Evolutionary conservation across 2,797 vertebrate genomes (phyloP), one percentile per base, ranked within the genome.

Genomic region (Acanthornis magna): DNA sequence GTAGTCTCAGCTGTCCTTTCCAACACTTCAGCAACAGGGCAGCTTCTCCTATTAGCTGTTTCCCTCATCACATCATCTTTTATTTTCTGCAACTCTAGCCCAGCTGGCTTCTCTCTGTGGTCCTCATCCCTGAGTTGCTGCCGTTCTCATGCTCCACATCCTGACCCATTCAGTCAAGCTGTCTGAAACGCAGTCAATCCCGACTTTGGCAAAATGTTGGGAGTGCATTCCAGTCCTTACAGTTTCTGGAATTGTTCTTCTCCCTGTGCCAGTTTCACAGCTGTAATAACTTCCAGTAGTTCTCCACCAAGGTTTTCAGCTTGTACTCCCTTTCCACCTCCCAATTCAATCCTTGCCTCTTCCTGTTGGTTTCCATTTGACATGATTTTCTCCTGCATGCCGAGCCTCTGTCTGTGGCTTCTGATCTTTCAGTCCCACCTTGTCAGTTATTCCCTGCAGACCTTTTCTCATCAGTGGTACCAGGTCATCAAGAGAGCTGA

Each of bases 1-100:
- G 40, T 45, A 60, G 58, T 79, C 78, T 89, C 94, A 92, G 91
- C 67, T 93, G 78, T 94, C 74, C 70, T 85, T 86, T 80, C 75
- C 11, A 34, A 12, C 55, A 77, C 70, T 77, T 81, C 54, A 55
- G 50, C 72, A 77, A 42, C 50, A 85, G 42, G 25, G 34, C 34
- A 85, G 38, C 57, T 93, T 77, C 78, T 94, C 5, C 3, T 67
- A 15, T 87, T 80, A 83, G 50, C 87, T 91, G 57, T 77, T 95
- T 88, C 38, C 21, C 51, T 76, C 71, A 82, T 85, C 86, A 91
- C 66, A 73, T 84, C 87, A 85, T 88, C 50, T 77, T 91, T 92
- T 83, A 83, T 91, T 93, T 91, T 80, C 58, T 94, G 78, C 78
- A 91, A 53, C 60, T 79, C 60, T 9, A 8, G 32, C 50, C 38